Percentiles rank a stretch among this genome's conserved stretches.
These are phyloP conservation scores for Hypsopygia costalis DNA, from an alignment of 2,888 invertebrate genomes.

Conservation along the genomic window DNA sequence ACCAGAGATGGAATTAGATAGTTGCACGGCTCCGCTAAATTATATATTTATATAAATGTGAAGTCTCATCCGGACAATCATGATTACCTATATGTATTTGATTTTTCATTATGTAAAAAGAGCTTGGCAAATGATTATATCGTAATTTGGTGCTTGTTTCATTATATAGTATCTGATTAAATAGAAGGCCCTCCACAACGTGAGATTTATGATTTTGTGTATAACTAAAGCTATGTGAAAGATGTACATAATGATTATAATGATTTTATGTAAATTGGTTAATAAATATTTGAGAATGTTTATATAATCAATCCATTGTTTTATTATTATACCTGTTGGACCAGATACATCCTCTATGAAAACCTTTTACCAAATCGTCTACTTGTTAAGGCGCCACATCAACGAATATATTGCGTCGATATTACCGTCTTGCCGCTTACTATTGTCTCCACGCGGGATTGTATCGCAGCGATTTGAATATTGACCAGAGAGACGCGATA, in stretches of 20 bases:
- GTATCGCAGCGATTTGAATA: too few species aligned
- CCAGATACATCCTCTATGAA: too few species aligned
- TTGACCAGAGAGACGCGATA: too few species aligned
- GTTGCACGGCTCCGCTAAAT: slow-evolving; percentile 29
- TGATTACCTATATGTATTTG: slow-evolving; percentile 34
- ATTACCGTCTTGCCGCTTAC: too few species aligned
- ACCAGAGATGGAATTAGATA: slow-evolving; percentile 24
- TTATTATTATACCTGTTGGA: slow-evolving; percentile 32
- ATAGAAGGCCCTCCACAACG: slow-evolving; percentile 76
- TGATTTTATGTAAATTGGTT: slow-evolving; percentile 80
- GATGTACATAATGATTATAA: slow-evolving; percentile 75
- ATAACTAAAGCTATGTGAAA: slow-evolving; percentile 75
- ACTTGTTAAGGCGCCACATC: too few species aligned
- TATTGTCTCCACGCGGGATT: too few species aligned
- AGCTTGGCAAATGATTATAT: slow-evolving; percentile 71
- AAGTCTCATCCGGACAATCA: slow-evolving; percentile 25
- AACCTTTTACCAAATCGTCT: too few species aligned
- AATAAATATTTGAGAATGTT: slow-evolving; percentile 81
- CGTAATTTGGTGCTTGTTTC: slow-evolving; percentile 76
- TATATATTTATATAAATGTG: slow-evolving; percentile 22
- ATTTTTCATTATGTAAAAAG: slow-evolving; percentile 54
- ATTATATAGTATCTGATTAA: slow-evolving; percentile 57
- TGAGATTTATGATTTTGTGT: slow-evolving; percentile 74
- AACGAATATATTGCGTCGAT: too few species aligned
- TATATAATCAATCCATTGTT: slow-evolving; percentile 68